Conservation (phyloP, 2,113 vertebrate genomes). For the Ammodytes marinus region DNA sequence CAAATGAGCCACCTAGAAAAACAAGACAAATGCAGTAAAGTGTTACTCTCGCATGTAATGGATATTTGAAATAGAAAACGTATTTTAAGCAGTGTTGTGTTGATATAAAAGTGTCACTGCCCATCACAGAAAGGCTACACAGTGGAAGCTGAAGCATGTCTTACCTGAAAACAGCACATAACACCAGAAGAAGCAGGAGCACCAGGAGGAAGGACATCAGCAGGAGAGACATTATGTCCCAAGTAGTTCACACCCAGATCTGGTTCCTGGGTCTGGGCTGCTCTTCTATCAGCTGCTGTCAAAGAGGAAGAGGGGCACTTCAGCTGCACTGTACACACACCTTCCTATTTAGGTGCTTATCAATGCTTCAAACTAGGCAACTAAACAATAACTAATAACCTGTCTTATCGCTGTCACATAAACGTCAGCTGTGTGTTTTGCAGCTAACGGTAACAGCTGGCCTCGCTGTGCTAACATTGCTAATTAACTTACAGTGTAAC, state of each 20-base stretch:
- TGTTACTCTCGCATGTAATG: neutral
- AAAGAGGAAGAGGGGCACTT: constrained; percentile 39
- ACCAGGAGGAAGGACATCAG: constrained; percentile 69
- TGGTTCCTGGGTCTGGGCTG: constrained; percentile 62
- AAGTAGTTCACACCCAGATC: constrained; percentile 67
- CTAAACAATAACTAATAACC: neutral
- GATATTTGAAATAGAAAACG: neutral
- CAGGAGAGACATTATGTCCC: constrained; percentile 82
- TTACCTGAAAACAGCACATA: constrained; percentile 80
- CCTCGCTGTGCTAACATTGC: constrained; percentile 41
- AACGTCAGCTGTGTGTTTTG: neutral
- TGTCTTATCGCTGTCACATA: neutral
- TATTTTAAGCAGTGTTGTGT: neutral
- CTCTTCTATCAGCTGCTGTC: constrained; percentile 64
- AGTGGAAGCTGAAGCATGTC: neutral
- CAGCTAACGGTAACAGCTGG: constrained; percentile 18
- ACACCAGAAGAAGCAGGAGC: constrained; percentile 66
- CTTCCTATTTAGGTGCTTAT: constrained; percentile 31
- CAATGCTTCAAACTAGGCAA: neutral
- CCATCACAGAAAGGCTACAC: neutral
- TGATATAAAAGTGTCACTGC: neutral
- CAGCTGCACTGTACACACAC: constrained; percentile 8
- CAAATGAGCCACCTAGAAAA: constrained; percentile 89
- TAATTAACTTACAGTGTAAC: constrained; percentile 32
- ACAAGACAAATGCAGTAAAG: neutral